phyloP scores from a whole-genome alignment of 2,113 vertebrate genomes.

The Lipotes vexillifer region DNA sequence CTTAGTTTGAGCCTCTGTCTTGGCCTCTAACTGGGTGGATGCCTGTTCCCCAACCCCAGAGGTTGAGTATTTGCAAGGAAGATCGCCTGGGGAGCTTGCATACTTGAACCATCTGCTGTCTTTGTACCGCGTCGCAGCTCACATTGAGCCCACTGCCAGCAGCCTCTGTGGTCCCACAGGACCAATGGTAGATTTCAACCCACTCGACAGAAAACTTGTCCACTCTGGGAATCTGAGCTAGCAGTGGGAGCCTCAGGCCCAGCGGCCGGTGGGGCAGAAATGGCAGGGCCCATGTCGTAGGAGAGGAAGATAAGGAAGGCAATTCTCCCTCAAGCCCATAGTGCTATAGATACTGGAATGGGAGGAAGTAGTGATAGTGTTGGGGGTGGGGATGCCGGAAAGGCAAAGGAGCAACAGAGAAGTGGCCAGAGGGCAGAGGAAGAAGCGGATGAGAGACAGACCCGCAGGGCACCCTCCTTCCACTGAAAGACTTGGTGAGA shows the following conservation, averaged over 20 bases:
- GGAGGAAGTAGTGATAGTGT: constrained; percentile 41
- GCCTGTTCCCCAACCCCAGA: not conserved
- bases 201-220: not conserved
- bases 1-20: not conserved
- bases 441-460: not conserved
- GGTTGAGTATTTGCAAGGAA: not conserved
- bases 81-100: not conserved
- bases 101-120: not conserved
- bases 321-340: not conserved
- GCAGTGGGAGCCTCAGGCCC: not conserved
- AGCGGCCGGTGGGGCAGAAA: not conserved
- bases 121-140: not conserved
- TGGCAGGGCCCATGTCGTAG: not conserved
- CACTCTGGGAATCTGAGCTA: not conserved
- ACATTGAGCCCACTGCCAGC: not conserved
- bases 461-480: not conserved
- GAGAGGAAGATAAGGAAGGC: not conserved
- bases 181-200: not conserved
- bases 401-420: constrained; percentile 42
- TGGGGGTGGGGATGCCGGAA: constrained; percentile 3
- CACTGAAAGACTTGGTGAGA: not conserved
- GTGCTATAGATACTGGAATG: not conserved
- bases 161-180: not conserved
- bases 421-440: constrained; percentile 47
- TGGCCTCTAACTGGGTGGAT: not conserved